A percentile compares a stretch with the other conserved stretches of the same genome.
Conservation (phyloP, 2,888 invertebrate species). For the Atrina japonica region DNA sequence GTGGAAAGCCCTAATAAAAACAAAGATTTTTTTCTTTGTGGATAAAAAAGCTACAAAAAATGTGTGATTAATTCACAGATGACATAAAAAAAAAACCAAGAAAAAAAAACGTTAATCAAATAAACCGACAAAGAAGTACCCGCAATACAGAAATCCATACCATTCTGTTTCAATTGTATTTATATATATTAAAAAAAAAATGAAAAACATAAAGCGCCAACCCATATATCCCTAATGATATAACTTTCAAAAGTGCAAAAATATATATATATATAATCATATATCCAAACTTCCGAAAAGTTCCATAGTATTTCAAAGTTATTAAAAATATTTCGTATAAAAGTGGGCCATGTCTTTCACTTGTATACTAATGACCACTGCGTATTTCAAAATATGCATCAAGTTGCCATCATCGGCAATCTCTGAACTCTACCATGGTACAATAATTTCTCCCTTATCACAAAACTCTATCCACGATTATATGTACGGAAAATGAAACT, state of each 20-base stretch:
- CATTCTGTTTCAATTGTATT: too few relatives aligned
- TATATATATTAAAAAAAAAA: too few relatives aligned
- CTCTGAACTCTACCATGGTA: neutral
- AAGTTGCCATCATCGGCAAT: conserved; percentile 4
- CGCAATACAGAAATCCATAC: too few relatives aligned
- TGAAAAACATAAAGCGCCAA: too few relatives aligned
- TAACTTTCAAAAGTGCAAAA: conserved; percentile 29
- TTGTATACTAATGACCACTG: too few relatives aligned
- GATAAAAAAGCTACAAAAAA: conserved; percentile 35
- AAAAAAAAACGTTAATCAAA: too few relatives aligned
- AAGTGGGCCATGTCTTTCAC: neutral
- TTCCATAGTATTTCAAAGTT: too few relatives aligned
- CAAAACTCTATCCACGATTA: conserved; percentile 1
- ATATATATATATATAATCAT: conserved; percentile 8
- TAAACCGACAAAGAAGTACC: too few relatives aligned
- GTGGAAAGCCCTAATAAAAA: too few relatives aligned
- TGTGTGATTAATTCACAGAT: neutral
- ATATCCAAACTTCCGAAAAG: too few relatives aligned
- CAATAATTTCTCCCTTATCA: conserved; percentile 4
- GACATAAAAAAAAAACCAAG: neutral
- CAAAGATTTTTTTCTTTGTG: conserved; percentile 12
- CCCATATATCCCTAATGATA: conserved; percentile 13
- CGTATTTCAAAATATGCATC: too few relatives aligned
- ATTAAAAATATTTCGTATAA: conserved; percentile 5
- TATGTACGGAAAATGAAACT: conserved; percentile 92